Conservation (phyloP, 2,113 vertebrate genomes). For the Recurvirostra avosetta region DNA sequence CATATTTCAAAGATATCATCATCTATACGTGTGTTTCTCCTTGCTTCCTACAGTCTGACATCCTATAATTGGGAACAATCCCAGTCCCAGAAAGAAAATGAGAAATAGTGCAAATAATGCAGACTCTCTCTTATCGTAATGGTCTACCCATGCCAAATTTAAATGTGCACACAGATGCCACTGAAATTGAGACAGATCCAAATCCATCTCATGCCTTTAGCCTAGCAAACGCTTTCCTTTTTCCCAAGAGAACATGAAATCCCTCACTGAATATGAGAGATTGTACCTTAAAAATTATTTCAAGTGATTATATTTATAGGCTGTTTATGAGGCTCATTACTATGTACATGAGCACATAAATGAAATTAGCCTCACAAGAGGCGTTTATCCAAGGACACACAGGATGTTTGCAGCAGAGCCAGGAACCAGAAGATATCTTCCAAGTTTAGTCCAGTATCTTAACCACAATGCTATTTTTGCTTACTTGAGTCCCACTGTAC, state of each 20-base stretch:
- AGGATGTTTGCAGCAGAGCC: constrained; percentile 29
- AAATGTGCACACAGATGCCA: constrained; percentile 41
- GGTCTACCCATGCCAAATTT: constrained; percentile 1
- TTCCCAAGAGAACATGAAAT: constrained; percentile 42
- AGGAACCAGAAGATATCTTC: constrained; percentile 35
- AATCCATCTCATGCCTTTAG: constrained; percentile 27
- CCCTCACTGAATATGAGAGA: constrained; percentile 3
- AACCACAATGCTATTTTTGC: constrained; percentile 33
- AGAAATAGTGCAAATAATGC: constrained; percentile 31
- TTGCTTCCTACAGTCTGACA: background rate
- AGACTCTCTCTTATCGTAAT: background rate
- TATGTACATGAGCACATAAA: constrained; percentile 34
- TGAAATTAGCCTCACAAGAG: constrained; percentile 53
- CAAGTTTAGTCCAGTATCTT: constrained; percentile 43
- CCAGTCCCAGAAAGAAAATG: background rate
- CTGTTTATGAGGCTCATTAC: constrained; percentile 57
- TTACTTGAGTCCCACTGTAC: background rate
- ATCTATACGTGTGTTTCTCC: background rate
- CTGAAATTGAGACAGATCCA: constrained; percentile 17
- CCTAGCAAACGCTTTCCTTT: background rate
- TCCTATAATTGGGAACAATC: constrained; percentile 4
- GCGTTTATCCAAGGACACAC: constrained; percentile 52
- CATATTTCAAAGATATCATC: constrained; percentile 17
- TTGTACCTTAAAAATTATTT: constrained; percentile 62
- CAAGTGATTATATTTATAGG: constrained; percentile 57